A percentile compares a stretch with the other conserved stretches of the same genome.
Conservation (phyloP, 2,797 vertebrate genomes). For the Sebastes diaconus region DNA sequence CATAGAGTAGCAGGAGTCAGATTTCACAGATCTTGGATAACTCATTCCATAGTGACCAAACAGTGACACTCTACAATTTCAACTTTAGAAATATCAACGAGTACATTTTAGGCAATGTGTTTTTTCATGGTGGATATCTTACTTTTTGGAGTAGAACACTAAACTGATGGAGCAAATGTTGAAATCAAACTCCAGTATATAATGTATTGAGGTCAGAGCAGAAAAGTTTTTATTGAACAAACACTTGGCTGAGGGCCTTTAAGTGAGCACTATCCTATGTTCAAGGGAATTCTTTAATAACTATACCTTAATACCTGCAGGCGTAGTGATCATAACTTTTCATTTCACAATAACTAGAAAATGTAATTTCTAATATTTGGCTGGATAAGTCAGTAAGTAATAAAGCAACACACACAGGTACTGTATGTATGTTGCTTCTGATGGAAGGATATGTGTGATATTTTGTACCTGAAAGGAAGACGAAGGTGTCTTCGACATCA, state of each 20-base stretch:
- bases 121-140: too few relatives aligned
- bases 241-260: neutral
- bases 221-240: conserved; percentile 3
- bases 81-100: neutral
- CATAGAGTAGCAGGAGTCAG: too few relatives aligned
- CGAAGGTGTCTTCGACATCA: neutral
- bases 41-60: neutral
- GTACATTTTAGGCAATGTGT: neutral
- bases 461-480: neutral
- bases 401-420: neutral
- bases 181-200: neutral
- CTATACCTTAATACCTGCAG: neutral
- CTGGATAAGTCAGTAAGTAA: neutral
- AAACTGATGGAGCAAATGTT: neutral
- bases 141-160: too few relatives aligned
- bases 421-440: neutral
- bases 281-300: neutral
- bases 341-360: neutral
- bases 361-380: neutral
- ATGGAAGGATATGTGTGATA: neutral
- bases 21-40: neutral
- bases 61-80: neutral
- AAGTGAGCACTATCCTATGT: neutral
- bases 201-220: neutral
- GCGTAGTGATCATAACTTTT: neutral